Conservation (phyloP, 2,797 vertebrate genomes). For the Tokudaia tokunoshimensis region DNA sequence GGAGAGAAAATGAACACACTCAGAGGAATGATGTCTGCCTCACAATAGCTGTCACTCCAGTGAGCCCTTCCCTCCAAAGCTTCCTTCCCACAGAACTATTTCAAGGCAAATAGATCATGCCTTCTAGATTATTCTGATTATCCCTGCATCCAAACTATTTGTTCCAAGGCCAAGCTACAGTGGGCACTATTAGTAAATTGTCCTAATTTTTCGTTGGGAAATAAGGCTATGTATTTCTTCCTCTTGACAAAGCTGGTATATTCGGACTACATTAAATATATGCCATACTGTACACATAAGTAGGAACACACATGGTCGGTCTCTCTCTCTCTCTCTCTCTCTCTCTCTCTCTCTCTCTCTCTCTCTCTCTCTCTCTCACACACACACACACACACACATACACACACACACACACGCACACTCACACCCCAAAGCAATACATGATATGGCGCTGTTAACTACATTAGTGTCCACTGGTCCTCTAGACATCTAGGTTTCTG, state of each 20-base stretch:
- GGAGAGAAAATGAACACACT: neutral
- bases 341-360: too few species aligned
- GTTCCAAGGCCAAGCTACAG: neutral
- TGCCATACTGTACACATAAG: neutral
- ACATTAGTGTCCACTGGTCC: neutral
- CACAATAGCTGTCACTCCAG: neutral
- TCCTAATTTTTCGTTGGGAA: constrained; percentile 7
- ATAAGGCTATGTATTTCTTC: neutral
- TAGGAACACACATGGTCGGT: neutral
- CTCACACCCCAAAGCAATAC: neutral
- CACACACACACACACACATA: neutral
- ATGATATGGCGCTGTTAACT: neutral
- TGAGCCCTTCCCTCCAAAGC: neutral
- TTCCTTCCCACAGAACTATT: neutral
- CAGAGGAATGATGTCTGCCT: neutral
- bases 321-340: too few species aligned
- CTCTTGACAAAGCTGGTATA: neutral
- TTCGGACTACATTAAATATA: neutral
- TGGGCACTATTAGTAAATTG: neutral
- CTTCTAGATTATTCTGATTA: neutral
- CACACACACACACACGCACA: neutral
- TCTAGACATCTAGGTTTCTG: neutral
- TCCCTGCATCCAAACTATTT: constrained; percentile 3
- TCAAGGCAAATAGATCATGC: neutral
- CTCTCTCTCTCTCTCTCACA: too few species aligned